Evolutionary conservation across 92 coral and sea anemone species (phyloP).

Genomic region (Bergia puertoricense): DNA sequence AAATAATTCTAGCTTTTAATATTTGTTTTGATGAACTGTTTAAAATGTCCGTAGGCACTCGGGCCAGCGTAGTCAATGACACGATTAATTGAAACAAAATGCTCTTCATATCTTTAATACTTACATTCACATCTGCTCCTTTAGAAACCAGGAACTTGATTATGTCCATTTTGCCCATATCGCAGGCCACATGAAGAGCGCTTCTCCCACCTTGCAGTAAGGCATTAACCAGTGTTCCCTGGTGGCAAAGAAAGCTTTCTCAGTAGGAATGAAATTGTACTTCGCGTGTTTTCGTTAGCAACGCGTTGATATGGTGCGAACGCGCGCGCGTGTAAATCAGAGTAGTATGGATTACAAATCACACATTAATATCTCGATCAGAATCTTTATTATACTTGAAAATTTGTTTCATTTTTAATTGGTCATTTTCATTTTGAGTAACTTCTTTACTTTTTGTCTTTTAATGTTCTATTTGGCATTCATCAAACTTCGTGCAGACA

Average conservation of each 20-base stretch:
- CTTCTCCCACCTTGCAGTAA: constrained; percentile 74
- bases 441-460: neutral
- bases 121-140: constrained; percentile 87
- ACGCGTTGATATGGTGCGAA: constrained; percentile 19
- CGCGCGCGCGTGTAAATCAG: neutral
- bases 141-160: constrained; percentile 62
- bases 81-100: constrained; percentile 1
- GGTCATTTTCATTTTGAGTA: neutral
- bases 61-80: neutral
- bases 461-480: neutral
- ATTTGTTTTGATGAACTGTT: neutral
- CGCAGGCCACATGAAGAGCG: constrained; percentile 81
- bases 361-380: neutral
- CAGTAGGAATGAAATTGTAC: constrained; percentile 27
- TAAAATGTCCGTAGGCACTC: neutral
- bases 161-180: constrained; percentile 73
- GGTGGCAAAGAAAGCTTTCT: neutral
- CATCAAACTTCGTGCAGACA: neutral
- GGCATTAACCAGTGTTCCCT: constrained; percentile 79
- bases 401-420: neutral
- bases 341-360: neutral
- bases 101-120: constrained; percentile 28
- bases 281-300: neutral
- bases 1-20: neutral
- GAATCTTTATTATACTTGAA: constrained; percentile 1